Conservation (phyloP, 2,888 invertebrate genomes). For the Megamerina dolium region DNA sequence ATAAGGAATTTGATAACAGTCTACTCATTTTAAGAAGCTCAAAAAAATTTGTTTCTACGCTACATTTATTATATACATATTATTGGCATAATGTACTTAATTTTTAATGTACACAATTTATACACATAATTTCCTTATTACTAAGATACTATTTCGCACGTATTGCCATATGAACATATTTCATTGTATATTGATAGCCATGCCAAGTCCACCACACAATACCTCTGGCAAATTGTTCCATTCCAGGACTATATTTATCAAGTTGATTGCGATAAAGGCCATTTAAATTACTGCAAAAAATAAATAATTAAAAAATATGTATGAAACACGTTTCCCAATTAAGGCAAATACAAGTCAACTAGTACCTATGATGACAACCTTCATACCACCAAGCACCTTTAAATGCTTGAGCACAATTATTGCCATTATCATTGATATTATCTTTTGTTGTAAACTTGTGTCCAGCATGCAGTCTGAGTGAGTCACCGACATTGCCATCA, state of each 20-base stretch:
- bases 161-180: constrained; percentile 20
- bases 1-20: too few relatives aligned
- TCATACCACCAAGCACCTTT: constrained; percentile 71
- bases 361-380: constrained; percentile 61
- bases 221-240: constrained; percentile 15
- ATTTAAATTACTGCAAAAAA: constrained; percentile 20
- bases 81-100: too few relatives aligned
- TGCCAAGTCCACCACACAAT: constrained; percentile 21
- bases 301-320: too few relatives aligned
- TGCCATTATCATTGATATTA: constrained; percentile 61
- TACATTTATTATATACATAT: too few relatives aligned
- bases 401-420: constrained; percentile 60
- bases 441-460: constrained; percentile 63
- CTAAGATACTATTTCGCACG: too few relatives aligned
- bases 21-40: too few relatives aligned
- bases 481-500: constrained; percentile 61
- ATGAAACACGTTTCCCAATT: too few relatives aligned
- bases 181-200: constrained; percentile 20
- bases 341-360: too few relatives aligned
- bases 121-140: too few relatives aligned
- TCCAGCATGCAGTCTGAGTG: constrained; percentile 61
- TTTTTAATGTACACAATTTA: too few relatives aligned
- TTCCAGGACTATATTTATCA: constrained; percentile 8
- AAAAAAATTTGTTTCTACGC: too few relatives aligned
- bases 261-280: constrained; percentile 20